phyloP scores from a whole-genome alignment of 2,113 vertebrate genomes.

The Pungitius pungitius region DNA sequence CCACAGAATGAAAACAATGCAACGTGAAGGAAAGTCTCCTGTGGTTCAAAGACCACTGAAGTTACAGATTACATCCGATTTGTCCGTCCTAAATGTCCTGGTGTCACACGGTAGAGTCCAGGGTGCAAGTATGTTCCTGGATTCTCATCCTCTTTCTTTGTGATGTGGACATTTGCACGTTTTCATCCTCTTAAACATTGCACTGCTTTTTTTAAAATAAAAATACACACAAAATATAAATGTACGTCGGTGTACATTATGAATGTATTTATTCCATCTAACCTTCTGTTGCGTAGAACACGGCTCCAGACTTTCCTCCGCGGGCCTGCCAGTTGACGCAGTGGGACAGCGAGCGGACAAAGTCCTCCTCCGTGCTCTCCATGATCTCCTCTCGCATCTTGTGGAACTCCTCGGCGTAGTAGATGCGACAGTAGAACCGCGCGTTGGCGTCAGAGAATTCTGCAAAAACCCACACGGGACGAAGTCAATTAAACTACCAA shows the following conservation, averaged over 20 bases:
- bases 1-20: background rate
- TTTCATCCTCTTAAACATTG: no score
- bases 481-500: background rate
- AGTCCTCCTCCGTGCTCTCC: conserved; percentile 94
- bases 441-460: conserved; percentile 97
- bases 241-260: no score
- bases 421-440: conserved; percentile 97
- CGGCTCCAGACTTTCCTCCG: conserved; percentile 96
- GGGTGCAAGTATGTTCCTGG: no score
- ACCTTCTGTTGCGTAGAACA: conserved; percentile 97
- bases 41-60: no score
- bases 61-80: no score
- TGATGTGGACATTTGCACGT: no score
- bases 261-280: no score
- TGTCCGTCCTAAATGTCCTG: no score
- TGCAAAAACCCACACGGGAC: conserved; percentile 54
- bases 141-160: no score
- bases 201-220: no score
- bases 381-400: conserved; percentile 95
- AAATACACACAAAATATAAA: no score
- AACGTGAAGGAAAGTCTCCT: background rate
- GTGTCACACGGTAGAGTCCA: no score
- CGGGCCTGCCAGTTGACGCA: conserved; percentile 97
- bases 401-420: conserved; percentile 96
- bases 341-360: conserved; percentile 94